phyloP scores from a whole-genome alignment of 2,888 invertebrate species.

The Lasioglossum villosulum region DNA sequence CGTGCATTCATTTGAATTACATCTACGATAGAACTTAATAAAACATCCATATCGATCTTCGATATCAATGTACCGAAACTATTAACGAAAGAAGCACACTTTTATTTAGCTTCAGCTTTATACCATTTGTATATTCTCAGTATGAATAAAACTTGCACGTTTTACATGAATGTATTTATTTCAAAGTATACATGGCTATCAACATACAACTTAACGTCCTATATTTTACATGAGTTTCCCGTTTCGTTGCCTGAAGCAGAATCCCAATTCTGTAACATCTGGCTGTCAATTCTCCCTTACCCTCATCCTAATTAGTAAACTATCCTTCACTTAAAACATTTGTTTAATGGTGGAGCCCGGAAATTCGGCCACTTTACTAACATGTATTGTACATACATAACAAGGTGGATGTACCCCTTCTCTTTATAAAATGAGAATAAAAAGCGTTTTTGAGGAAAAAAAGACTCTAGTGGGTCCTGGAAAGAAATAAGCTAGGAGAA shows the following conservation, averaged over 20 bases:
- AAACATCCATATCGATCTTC: not conserved
- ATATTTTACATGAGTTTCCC: not conserved
- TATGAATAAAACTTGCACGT: not conserved
- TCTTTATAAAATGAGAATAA: not conserved
- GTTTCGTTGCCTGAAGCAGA: not conserved
- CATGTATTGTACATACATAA: not conserved
- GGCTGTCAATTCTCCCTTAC: not conserved
- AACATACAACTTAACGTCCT: not conserved
- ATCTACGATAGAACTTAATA: too few species aligned
- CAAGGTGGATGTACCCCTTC: not conserved
- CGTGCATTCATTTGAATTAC: too few species aligned
- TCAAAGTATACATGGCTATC: not conserved
- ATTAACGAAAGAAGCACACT: not conserved
- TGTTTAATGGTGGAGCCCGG: not conserved
- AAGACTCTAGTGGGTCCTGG: not conserved
- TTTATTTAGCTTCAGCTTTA: not conserved
- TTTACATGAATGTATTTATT: not conserved
- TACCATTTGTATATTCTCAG: not conserved
- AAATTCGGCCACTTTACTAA: not conserved
- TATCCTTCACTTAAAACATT: not conserved
- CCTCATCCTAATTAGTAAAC: not conserved
- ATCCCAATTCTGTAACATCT: not conserved
- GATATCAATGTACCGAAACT: not conserved
- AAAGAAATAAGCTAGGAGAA: not conserved
- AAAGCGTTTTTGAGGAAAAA: not conserved